Conservation (phyloP, 2,888 invertebrate genomes). For the Rhamphomyia laevipes region DNA sequence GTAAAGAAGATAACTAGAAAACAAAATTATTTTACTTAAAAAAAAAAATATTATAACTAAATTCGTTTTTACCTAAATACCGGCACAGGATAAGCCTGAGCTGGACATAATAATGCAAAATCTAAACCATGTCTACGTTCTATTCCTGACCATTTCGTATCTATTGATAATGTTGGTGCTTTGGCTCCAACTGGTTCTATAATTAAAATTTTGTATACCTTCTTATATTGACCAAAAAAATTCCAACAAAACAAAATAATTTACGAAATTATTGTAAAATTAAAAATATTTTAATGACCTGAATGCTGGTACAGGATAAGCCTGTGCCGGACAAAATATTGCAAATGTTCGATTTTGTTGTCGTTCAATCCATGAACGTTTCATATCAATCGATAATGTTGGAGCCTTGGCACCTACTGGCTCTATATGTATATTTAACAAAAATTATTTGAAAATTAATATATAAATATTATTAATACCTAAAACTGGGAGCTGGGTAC, state of each 20-base stretch:
- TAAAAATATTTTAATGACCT: conserved; percentile 35
- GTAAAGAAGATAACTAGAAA: too few relatives aligned
- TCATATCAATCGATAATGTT: conserved; percentile 45
- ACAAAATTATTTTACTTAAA: too few relatives aligned
- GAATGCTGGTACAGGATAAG: conserved; percentile 56
- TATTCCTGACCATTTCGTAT: conserved; percentile 55
- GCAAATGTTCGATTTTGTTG: conserved; percentile 50
- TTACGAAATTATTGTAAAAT: neutral
- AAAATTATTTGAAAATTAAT: too few relatives aligned
- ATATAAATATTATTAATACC: conserved; percentile 37
- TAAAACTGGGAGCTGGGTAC: conserved; percentile 60
- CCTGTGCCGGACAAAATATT: conserved; percentile 65
- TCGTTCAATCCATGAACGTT: conserved; percentile 43
- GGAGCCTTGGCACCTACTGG: conserved; percentile 49
- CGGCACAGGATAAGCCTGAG: conserved; percentile 39
- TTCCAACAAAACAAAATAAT: conserved; percentile 1
- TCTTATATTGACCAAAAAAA: neutral
- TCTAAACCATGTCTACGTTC: conserved; percentile 25
- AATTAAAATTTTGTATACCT: too few relatives aligned
- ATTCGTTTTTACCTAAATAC: conserved; percentile 35
- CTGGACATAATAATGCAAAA: conserved; percentile 26
- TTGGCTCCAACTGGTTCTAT: conserved; percentile 59
- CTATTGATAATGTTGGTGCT: conserved; percentile 57
- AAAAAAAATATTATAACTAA: too few relatives aligned
- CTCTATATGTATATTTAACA: conserved; percentile 30